Base-by-base conservation (phyloP, 2,888 invertebrate species). In the Cephus runcator region DNA sequence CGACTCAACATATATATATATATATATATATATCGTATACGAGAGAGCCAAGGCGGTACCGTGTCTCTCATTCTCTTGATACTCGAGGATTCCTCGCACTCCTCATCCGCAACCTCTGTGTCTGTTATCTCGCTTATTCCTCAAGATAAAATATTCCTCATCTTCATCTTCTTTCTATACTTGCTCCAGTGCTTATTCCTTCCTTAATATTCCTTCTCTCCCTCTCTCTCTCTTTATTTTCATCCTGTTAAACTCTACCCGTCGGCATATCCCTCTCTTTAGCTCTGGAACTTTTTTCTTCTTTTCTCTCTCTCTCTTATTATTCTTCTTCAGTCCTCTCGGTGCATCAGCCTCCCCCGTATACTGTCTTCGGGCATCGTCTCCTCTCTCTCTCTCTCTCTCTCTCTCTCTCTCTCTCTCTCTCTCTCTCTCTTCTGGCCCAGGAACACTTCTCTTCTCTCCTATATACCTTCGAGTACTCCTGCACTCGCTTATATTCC, bases 1-100 rank as follows among this genome's bases (percentile, higher is more conserved):
- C 83, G 83, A 82, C 81, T 78, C 81, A 77, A 80, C 81, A 81
- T 40, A 15, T 15, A 12, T 4, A 40, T 36, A 36, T 36, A 40
- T 36, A 36, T 15, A 40, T 56, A 31, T 31, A 31, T 31, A 31
- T 31, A 23, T 23, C 23, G 9, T 23, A 56, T 23, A 56, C 23
- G 56, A 56, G 23, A 56, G 56, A 56, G 56, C 56, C 56, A 71
- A 31, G 35, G 34, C 74, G 74, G 35, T 30, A 34, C 74, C 74
- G 74, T 30, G 74, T 34, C 31, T 71, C 71, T 71, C 71, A 33
- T 34, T 71, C 34, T 71, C 71, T 23, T 9, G 71, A 31, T 34
- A 34, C 71, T 71, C 71, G 71, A 31, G 71, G 33, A 71, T 34
- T 34, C 33, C 71, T 34, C 71, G 33, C 33, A 31, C 71, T 34